Evolutionary conservation across 2,797 vertebrate species (phyloP), one percentile per base, ranked within the genome.

Genomic region (Cetoscarus ocellatus): DNA sequence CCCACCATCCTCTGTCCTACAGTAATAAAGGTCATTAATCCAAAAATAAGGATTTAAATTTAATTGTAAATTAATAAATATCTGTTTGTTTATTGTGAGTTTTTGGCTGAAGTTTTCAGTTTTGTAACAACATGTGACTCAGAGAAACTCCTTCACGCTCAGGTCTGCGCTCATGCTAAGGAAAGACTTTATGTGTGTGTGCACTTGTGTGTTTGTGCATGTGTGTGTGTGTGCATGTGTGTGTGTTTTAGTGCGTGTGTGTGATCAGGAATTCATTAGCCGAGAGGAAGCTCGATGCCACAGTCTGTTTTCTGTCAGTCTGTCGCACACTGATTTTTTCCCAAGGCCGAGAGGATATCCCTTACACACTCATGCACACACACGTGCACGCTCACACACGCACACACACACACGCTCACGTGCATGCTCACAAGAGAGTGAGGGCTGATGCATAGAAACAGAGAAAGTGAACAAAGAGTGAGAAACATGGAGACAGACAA

Each of bases 291-390:
- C 84, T 86, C 82, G 72, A 75, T 80, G 72, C 76, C 40, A 70
- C 55, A 83, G 86, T 90, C 88, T 90, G 88, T 66, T 90, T 90
- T 90, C 73, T 87, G 83, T 90, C 85, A 87, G 82, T 80, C 84
- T 88, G 76, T 85, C 71, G 70, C 70, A 82, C 36, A 35, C 75
- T 78, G 70, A 87, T 77, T 88, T 87, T 86, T 84, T 82, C 76
- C 80, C 85, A 90, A 90, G 88, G 85, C 86, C 83, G 73, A 84
- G 83, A 90, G 86, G 86, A 90, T 87, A 90, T 88, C 86, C 85
- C 85, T 83, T 85, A 84, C 75, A 75, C 67, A 65, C 68, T 55
- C 52, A 51, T 60, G 67, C 55, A 18, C 40, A 49, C 38, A 67
- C 51, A 40, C 67, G 35, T 49, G 15, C 77, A 64, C 45, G 49